Percentiles rank a stretch among this genome's conserved stretches.
These are phyloP conservation scores for Ornithorhynchus anatinus DNA, from an alignment of 2,113 vertebrate species.

Conservation along the genomic window DNA sequence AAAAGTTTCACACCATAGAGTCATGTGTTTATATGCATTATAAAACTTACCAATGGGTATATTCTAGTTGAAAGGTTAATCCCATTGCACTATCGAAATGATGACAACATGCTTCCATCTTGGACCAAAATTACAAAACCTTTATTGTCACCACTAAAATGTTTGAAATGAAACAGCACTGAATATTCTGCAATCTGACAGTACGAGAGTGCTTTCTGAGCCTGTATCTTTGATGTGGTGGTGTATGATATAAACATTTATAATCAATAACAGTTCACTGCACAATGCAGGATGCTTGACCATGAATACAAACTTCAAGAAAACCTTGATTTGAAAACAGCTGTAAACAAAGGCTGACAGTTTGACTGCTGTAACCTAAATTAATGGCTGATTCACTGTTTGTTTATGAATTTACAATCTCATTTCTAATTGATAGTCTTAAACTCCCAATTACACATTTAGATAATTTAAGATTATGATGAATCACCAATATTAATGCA, in stretches of 20 bases:
- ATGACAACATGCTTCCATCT: no score
- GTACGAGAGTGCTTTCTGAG: accelerated
- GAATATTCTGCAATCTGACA: not conserved
- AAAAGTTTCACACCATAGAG: no score
- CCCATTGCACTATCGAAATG: no score
- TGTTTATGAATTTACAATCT: not conserved
- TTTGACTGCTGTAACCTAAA: not conserved
- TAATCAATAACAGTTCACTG: accelerated
- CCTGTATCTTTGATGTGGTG: not conserved
- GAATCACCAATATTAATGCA: not conserved
- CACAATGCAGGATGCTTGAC: not conserved
- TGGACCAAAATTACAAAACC: no score
- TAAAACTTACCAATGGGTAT: no score
- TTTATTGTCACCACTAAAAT: no score
- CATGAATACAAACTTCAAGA: not conserved
- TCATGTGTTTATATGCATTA: no score
- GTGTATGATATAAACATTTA: not conserved
- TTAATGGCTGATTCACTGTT: not conserved
- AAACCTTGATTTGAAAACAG: not conserved
- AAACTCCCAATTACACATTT: not conserved
- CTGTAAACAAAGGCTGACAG: not conserved
- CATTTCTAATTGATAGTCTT: not conserved
- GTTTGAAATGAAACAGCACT: no score
- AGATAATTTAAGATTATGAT: not conserved
- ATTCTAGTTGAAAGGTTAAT: no score